phyloP scores from a whole-genome alignment of 2,888 invertebrate genomes.

The Yponomeuta evonymella region DNA sequence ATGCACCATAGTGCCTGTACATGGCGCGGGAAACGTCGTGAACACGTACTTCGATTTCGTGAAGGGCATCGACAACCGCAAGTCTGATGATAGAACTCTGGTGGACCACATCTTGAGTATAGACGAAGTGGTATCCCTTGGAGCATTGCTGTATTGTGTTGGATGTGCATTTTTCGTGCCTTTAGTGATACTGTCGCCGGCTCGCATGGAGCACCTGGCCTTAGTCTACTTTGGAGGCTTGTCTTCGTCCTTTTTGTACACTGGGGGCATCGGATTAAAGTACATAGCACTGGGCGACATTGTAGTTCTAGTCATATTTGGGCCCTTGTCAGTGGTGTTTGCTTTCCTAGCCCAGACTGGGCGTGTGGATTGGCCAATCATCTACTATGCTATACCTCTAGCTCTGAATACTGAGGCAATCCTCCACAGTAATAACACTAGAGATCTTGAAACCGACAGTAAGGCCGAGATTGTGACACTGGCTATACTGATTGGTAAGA shows the following conservation, averaged over 20 bases:
- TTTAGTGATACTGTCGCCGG: constrained; percentile 87
- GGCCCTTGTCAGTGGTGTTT: constrained; percentile 94
- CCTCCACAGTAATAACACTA: constrained; percentile 95
- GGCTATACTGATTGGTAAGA: constrained; percentile 94
- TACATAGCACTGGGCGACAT: constrained; percentile 97
- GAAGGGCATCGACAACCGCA: constrained; percentile 94
- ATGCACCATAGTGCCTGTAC: constrained; percentile 92
- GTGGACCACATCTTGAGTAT: constrained; percentile 90
- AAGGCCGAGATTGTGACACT: constrained; percentile 95
- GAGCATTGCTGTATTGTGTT: constrained; percentile 89
- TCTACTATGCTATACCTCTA: constrained; percentile 94
- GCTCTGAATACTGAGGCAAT: constrained; percentile 97
- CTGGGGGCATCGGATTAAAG: constrained; percentile 96
- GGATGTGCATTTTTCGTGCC: constrained; percentile 91
- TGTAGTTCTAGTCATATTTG: constrained; percentile 93
- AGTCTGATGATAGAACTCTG: constrained; percentile 94
- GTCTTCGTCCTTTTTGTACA: constrained; percentile 96
- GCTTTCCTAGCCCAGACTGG: constrained; percentile 96
- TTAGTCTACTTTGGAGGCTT: constrained; percentile 96
- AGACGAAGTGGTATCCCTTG: constrained; percentile 88
- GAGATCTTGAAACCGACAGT: constrained; percentile 91
- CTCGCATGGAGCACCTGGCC: constrained; percentile 95
- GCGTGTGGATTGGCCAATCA: constrained; percentile 90
- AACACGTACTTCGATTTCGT: constrained; percentile 97
- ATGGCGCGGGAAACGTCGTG: constrained; percentile 97